Evolutionary conservation across 2,888 invertebrate genomes (phyloP), one percentile per base, ranked within the genome.

Genomic region (Acanthopleura granulata): DNA sequence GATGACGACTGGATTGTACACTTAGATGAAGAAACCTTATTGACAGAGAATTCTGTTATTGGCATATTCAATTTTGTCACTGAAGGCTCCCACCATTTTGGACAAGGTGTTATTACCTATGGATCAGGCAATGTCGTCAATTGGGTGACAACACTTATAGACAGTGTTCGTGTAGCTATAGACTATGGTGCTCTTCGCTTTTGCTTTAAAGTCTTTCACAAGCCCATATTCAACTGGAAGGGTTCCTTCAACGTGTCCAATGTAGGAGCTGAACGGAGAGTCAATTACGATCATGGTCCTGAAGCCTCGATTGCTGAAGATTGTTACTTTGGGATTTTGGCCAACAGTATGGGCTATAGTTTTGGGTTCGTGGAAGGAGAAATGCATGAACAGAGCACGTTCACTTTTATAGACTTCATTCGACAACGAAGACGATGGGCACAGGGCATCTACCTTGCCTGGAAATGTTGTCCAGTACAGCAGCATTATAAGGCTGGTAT

Each of bases 1-100:
- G 83, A 86, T 30, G 82, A 83, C 74, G 87, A 87, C 76, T 87
- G 86, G 86, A 85, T 87, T 29, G 83, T 87, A 1, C 87, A 87
- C 76, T 76, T 87, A 40, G 87, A 87, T 75, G 87, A 87, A 76
- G 87, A 87, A 78, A 86, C 86, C 0, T 62, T 87, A 0, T 77
- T 87, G 30, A 86, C 87, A 3, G 85, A 85, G 72, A 81, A 83
- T 9, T 83, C 85, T 18, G 82, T 86, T 18, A 83, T 85, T 30
- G 87, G 87, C 22, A 85, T 86, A n/a, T 80, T 86, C 15, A 86
- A 87, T 78, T 87, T 87, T 74, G 84, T 86, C 49, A 82, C 82
- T 30, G 82, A 85, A 11, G 85, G 84, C 18, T 78, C 80, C 15
- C 81, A 83, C 62, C 79, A 81, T 22, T 85, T 87, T 75, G 87